Evolutionary conservation across 2,113 vertebrate genomes (phyloP).

Genomic region (Sialia sialis): DNA sequence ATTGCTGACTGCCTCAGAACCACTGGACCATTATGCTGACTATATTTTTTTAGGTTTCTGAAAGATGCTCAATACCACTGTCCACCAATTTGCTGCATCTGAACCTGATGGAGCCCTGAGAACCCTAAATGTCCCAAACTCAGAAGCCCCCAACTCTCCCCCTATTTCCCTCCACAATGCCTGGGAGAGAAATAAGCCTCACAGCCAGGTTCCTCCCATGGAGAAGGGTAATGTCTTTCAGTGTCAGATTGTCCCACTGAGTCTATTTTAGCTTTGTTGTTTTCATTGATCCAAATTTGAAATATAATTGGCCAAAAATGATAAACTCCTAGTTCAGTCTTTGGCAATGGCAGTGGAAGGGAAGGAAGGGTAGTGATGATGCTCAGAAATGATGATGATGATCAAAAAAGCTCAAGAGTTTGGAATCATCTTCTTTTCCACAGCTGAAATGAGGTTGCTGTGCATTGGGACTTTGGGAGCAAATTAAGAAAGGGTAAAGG

Average conservation of each 20-base stretch:
- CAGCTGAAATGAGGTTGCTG: neutral
- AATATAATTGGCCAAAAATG: neutral
- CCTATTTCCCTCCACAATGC: neutral
- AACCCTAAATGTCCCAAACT: neutral
- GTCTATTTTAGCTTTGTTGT: neutral
- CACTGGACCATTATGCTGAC: neutral
- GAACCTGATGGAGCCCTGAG: neutral
- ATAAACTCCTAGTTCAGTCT: neutral
- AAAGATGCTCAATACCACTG: neutral
- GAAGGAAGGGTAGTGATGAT: neutral
- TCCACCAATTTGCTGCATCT: neutral
- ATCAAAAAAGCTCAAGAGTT: neutral
- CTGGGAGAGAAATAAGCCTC: neutral
- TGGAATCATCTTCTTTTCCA: neutral
- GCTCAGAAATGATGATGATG: neutral
- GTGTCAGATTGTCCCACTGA: neutral
- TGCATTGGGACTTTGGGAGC: neutral
- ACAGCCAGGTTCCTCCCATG: neutral
- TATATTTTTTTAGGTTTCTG: neutral
- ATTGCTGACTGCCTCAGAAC: neutral
- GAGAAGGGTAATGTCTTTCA: neutral
- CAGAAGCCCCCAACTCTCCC: accelerated
- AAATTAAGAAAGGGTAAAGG: neutral
- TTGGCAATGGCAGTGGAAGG: neutral
- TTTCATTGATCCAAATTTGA: neutral